phyloP scores from a whole-genome alignment of 2,888 invertebrate species.

The Lissonota sp. region DNA sequence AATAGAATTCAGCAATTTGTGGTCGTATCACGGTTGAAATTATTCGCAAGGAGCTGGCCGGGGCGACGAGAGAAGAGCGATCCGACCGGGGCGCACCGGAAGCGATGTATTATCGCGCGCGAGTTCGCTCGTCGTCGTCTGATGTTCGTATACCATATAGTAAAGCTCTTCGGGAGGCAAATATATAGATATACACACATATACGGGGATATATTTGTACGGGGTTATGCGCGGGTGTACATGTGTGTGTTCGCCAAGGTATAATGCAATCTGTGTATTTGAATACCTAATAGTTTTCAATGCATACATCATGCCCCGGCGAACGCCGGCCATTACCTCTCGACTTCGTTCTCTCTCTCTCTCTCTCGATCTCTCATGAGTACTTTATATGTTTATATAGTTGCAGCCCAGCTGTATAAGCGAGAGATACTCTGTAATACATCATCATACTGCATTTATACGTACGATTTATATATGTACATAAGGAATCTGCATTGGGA shows the following conservation, averaged over 20 bases:
- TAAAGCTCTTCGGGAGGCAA: not conserved
- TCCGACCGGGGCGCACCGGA: slow-evolving; percentile 63
- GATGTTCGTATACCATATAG: slow-evolving; percentile 48
- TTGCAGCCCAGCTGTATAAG: slow-evolving; percentile 42
- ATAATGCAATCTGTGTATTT: slow-evolving; percentile 81
- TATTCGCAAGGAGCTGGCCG: slow-evolving; percentile 35
- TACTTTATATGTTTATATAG: slow-evolving; percentile 27
- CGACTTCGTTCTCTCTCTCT: slow-evolving; percentile 70
- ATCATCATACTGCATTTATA: slow-evolving; percentile 51
- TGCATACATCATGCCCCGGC: slow-evolving; percentile 79
- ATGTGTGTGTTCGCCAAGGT: slow-evolving; percentile 55
- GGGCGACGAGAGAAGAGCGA: slow-evolving; percentile 51
- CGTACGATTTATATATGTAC: slow-evolving; percentile 22
- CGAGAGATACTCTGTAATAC: slow-evolving; percentile 49
- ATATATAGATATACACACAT: slow-evolving; percentile 7
- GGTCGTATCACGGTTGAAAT: slow-evolving; percentile 28
- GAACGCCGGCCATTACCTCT: slow-evolving; percentile 76
- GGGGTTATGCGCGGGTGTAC: slow-evolving; percentile 2
- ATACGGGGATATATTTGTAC: slow-evolving; percentile 5
- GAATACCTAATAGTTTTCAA: slow-evolving; percentile 82
- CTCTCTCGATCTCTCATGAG: slow-evolving; percentile 6
- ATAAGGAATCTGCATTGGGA: slow-evolving; percentile 68
- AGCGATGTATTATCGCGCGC: slow-evolving; percentile 69
- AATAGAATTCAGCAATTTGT: slow-evolving; percentile 66
- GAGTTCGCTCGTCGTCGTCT: slow-evolving; percentile 59